Percentiles rank a stretch among this genome's conserved stretches.
phyloP scores from a whole-genome alignment of 2,797 vertebrate species.

The Xiphorhynchus erythropygius region DNA sequence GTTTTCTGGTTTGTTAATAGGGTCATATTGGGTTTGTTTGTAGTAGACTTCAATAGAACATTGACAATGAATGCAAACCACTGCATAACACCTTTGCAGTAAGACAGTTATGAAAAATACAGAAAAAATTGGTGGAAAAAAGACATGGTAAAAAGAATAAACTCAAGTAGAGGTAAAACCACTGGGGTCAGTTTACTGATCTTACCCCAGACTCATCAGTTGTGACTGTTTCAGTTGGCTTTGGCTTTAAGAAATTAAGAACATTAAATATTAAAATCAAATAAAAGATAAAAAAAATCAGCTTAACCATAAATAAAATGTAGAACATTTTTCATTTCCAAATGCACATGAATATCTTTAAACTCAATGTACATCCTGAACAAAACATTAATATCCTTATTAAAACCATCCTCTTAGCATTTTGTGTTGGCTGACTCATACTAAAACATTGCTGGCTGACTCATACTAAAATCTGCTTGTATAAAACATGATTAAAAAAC shows the following conservation, averaged over 20 bases:
- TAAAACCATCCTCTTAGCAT: neutral
- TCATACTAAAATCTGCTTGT: neutral
- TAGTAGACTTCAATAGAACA: constrained; percentile 66
- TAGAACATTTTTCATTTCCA: constrained; percentile 20
- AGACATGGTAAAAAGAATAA: constrained; percentile 79
- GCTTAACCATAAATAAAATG: constrained; percentile 39
- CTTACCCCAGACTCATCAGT: constrained; percentile 98
- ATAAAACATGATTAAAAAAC: neutral
- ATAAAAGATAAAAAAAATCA: constrained; percentile 34
- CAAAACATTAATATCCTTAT: neutral
- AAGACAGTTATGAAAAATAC: constrained; percentile 75
- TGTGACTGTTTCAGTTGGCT: constrained; percentile 99
- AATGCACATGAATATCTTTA: neutral
- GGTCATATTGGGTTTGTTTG: constrained; percentile 58
- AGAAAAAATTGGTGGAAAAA: constrained; percentile 72
- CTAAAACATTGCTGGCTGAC: neutral
- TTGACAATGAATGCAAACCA: constrained; percentile 77
- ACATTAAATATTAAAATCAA: constrained; percentile 86
- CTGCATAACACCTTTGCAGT: constrained; percentile 73
- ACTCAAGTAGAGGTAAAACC: constrained; percentile 81
- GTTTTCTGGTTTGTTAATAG: constrained; percentile 74
- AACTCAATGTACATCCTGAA: neutral
- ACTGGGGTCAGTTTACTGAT: constrained; percentile 79
- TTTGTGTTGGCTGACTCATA: neutral
- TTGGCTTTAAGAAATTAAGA: constrained; percentile 99